phyloP scores from a whole-genome alignment of 2,113 vertebrate genomes.

The Rousettus leschenaultii region DNA sequence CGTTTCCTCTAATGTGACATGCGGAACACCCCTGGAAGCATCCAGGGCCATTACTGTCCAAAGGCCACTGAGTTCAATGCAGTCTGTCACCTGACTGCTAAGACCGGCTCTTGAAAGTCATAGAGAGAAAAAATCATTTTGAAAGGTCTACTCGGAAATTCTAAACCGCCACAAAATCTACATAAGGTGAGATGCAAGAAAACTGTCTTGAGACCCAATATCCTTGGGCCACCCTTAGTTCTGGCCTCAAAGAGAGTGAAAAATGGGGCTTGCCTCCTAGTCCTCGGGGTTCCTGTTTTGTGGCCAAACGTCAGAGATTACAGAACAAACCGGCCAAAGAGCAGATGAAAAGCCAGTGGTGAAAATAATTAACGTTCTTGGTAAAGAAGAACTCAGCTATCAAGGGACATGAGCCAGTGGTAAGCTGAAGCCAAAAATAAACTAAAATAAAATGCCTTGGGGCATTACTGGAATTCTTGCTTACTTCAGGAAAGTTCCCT shows the following conservation, averaged over 20 bases:
- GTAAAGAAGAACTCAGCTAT: slow-evolving; percentile 12
- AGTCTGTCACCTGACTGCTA: background rate
- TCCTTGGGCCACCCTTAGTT: background rate
- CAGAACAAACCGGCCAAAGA: background rate
- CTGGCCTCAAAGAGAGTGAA: no score
- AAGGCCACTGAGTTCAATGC: background rate
- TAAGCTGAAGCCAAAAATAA: background rate
- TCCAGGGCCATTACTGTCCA: background rate
- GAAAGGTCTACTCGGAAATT: background rate
- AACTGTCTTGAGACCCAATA: background rate
- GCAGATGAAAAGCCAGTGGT: background rate
- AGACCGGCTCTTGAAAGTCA: background rate
- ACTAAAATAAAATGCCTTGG: background rate
- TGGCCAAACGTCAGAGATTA: background rate
- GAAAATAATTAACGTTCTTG: slow-evolving; percentile 16
- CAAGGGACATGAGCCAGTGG: slow-evolving; percentile 36
- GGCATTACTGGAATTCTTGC: slow-evolving; percentile 3
- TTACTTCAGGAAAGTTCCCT: slow-evolving; percentile 40
- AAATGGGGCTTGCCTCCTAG: background rate
- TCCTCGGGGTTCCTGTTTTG: background rate
- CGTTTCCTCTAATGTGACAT: background rate
- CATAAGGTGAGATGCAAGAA: background rate
- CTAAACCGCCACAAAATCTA: background rate
- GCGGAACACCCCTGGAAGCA: background rate
- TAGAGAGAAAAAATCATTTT: background rate